A percentile compares a stretch with the other conserved stretches of the same genome.
phyloP scores from a whole-genome alignment of 2,113 vertebrate species.

The Fukomys damarensis region DNA sequence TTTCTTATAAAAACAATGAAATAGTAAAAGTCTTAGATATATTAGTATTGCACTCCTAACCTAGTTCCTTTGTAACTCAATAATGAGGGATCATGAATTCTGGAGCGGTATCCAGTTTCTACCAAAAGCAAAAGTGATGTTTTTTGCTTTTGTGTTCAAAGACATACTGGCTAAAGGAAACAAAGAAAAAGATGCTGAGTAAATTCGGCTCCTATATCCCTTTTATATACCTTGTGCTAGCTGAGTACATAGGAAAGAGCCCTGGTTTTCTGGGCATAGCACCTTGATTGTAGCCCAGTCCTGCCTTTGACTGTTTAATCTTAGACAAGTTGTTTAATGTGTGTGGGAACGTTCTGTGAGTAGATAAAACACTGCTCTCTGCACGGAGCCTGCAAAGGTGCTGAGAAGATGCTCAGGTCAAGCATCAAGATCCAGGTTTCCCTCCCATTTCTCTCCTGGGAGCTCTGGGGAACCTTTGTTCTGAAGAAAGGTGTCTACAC shows the following conservation, averaged over 20 bases:
- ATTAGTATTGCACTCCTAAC: background rate
- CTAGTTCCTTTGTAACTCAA: background rate
- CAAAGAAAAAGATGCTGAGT: background rate
- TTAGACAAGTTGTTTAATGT: background rate
- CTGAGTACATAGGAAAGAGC: background rate
- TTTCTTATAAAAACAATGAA: background rate
- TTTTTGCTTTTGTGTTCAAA: background rate
- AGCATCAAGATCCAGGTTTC: background rate
- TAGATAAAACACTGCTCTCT: background rate
- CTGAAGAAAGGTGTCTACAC: background rate
- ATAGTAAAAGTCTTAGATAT: background rate
- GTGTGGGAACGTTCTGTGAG: background rate
- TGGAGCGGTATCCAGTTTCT: background rate
- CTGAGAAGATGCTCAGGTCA: background rate
- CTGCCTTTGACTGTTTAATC: background rate
- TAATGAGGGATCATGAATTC: background rate
- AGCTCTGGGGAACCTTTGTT: background rate
- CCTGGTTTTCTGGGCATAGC: background rate
- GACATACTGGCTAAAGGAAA: background rate
- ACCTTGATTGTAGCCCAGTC: background rate
- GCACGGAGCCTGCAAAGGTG: background rate
- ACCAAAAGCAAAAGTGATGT: background rate
- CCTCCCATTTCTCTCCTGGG: background rate
- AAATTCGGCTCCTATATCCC: fast-evolving
- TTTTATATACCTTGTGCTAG: background rate